Evolutionary conservation across 1,140 invertebrate species (phyloP).

Genomic region (Caenorhabditis briggsae): DNA sequence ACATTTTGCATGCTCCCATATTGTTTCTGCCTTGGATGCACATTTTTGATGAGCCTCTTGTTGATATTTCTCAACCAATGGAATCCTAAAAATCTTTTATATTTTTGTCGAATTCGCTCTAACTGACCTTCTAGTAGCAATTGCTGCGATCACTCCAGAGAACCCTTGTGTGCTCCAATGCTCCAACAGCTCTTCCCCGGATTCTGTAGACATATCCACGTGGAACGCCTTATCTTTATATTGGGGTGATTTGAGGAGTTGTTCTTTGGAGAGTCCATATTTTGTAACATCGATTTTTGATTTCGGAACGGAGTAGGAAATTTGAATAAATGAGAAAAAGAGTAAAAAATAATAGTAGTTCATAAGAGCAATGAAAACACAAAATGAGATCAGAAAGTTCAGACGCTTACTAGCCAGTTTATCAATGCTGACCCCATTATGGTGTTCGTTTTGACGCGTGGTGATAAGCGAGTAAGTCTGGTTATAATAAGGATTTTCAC

Average conservation of each 20-base stretch:
- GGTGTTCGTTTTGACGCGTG: not conserved
- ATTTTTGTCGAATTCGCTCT: not conserved
- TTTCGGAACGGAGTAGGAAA: not conserved
- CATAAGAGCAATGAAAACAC: not conserved
- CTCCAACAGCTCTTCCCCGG: conserved; percentile 53
- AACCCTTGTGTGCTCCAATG: conserved; percentile 62
- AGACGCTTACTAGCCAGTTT: not conserved
- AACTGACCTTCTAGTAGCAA: conserved; percentile 55
- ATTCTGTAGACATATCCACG: conserved; percentile 34
- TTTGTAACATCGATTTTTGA: conserved; percentile 27
- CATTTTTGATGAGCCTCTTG: conserved; percentile 50
- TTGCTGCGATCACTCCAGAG: conserved; percentile 55
- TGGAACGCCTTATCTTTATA: conserved; percentile 42
- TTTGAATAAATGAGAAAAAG: not conserved
- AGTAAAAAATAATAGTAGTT: not conserved
- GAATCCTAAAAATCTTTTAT: conserved; percentile 20
- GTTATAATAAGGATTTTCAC: too few relatives aligned
- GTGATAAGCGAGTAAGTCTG: too few relatives aligned
- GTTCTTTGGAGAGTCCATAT: not conserved
- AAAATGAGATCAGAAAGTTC: not conserved
- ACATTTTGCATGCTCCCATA: conserved; percentile 60
- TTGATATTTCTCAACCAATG: conserved; percentile 14
- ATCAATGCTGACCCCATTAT: conserved; percentile 6
- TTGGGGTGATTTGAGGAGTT: not conserved
- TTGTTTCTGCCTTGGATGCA: conserved; percentile 56